These are phyloP conservation scores for Eulacestoma nigropectus DNA, from an alignment of 2,113 vertebrate genomes.

Conservation along the genomic window DNA sequence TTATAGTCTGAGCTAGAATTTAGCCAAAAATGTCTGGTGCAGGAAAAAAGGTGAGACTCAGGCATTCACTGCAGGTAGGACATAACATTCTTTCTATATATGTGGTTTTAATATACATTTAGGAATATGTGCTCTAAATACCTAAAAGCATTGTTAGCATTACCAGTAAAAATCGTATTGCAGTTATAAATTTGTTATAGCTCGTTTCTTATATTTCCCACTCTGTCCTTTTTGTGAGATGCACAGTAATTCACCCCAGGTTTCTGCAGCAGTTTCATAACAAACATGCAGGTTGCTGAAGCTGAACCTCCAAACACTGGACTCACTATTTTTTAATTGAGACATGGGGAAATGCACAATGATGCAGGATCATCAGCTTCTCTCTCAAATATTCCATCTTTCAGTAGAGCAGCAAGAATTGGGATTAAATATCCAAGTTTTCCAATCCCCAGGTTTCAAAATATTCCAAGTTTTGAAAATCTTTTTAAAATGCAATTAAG, in stretches of 20 bases:
- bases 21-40: neutral
- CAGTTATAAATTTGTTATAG: neutral
- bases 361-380: neutral
- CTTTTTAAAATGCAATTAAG: neutral
- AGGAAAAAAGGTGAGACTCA: neutral
- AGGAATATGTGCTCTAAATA: neutral
- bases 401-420: neutral
- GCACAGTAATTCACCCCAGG: neutral
- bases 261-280: neutral
- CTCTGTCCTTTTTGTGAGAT: neutral
- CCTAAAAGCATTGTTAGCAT: neutral
- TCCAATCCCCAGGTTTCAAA: neutral
- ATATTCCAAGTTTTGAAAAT: neutral
- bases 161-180: neutral
- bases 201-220: neutral
- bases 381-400: neutral
- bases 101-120: neutral
- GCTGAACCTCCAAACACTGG: neutral
- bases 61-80: neutral
- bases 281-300: neutral
- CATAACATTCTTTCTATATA: neutral
- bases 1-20: neutral
- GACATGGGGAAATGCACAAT: neutral
- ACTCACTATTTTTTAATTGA: neutral
- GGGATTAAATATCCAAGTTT: neutral